Evolutionary conservation across 2,888 invertebrate species (phyloP).

Genomic region (Trypoxylon attenuatum): DNA sequence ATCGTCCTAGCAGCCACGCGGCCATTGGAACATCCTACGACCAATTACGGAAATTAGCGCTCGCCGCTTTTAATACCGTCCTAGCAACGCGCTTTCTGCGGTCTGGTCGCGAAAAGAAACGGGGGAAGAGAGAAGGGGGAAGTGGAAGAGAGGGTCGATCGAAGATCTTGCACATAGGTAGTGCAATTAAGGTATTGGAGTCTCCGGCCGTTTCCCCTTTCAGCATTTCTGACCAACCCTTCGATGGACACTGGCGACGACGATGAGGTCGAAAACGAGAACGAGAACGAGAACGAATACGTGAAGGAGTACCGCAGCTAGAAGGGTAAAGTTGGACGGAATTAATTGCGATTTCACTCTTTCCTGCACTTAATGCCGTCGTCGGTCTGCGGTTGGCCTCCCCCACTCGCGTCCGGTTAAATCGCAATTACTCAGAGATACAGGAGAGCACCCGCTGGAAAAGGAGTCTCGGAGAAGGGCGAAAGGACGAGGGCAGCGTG

Average conservation of each 20-base stretch:
- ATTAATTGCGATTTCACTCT: conserved; percentile 71
- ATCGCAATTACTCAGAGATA: conserved; percentile 67
- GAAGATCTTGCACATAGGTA: conserved; percentile 50
- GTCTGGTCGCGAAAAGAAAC: not conserved
- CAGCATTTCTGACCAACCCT: conserved; percentile 47
- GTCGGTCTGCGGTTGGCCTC: conserved; percentile 60
- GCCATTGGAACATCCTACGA: not conserved
- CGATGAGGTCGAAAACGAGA: conserved; percentile 25
- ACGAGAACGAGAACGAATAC: no score
- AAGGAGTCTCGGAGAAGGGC: conserved; percentile 25
- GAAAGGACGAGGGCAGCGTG: conserved; percentile 30
- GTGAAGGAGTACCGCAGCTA: no score
- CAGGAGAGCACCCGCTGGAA: conserved; percentile 38
- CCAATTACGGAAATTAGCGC: conserved; percentile 22
- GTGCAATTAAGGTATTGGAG: conserved; percentile 64
- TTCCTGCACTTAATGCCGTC: conserved; percentile 66
- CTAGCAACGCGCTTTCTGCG: not conserved
- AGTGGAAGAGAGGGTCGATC: conserved; percentile 30
- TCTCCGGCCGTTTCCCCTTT: conserved; percentile 25
- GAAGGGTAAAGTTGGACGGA: conserved; percentile 58
- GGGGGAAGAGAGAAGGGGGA: not conserved
- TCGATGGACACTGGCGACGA: conserved; percentile 45
- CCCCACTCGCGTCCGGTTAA: conserved; percentile 61
- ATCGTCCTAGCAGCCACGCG: not conserved
- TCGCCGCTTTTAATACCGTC: not conserved